phyloP scores from a whole-genome alignment of 2,888 invertebrate genomes.

The Sarcophaga carnaria region DNA sequence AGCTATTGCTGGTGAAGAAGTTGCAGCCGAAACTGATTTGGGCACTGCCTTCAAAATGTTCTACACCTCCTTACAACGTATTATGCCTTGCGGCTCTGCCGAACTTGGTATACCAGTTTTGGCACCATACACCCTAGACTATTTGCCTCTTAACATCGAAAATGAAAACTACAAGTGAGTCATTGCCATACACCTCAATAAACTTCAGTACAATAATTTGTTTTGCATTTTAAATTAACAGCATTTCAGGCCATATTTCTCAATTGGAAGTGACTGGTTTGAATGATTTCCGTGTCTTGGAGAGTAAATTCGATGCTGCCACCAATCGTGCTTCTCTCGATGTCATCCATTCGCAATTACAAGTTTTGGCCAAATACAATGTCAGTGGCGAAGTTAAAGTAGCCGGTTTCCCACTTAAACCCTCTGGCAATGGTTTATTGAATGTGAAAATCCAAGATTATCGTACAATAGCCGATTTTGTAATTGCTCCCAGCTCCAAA shows the following conservation, averaged over 20 bases:
- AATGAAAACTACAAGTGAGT: constrained; percentile 65
- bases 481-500: constrained; percentile 54
- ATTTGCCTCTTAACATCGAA: constrained; percentile 40
- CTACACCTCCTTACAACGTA: constrained; percentile 69
- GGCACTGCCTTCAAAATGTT: constrained; percentile 70
- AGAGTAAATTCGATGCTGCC: constrained; percentile 65
- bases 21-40: constrained; percentile 57
- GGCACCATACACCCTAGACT: constrained; percentile 71
- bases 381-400: constrained; percentile 59
- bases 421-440: constrained; percentile 67
- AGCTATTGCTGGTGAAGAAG: constrained; percentile 6
- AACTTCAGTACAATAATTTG: background rate
- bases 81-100: constrained; percentile 76
- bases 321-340: constrained; percentile 72
- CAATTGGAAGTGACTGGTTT: constrained; percentile 73
- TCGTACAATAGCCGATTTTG: constrained; percentile 72
- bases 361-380: constrained; percentile 71
- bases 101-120: constrained; percentile 71
- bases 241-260: constrained; percentile 72
- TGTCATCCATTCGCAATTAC: constrained; percentile 71
- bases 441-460: constrained; percentile 72
- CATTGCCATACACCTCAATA: background rate
- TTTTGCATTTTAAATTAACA: constrained; percentile 29
- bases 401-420: constrained; percentile 67
- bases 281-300: constrained; percentile 71